These are phyloP conservation scores for Heterodera carotae DNA, from an alignment of 1,140 invertebrate species.

Conservation along the genomic window DNA sequence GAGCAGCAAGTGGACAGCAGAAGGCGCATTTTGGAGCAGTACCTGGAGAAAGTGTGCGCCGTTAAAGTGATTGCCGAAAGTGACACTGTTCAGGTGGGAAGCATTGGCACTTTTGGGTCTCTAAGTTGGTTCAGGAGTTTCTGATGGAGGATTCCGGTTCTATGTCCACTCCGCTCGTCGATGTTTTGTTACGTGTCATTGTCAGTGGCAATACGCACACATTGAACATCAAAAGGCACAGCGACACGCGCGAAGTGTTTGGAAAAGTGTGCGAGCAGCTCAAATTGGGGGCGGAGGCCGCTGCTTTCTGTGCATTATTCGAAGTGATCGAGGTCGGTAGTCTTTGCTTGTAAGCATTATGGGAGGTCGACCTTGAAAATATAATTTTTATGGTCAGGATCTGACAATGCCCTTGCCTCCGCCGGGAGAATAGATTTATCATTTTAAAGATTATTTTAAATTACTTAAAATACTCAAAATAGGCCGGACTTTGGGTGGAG, in stretches of 20 bases:
- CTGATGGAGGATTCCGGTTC: conserved; percentile 59
- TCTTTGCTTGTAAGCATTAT: too few relatives aligned
- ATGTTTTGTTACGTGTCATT: conserved; percentile 87
- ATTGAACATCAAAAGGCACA: conserved; percentile 85
- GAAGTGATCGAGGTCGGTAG: conserved; percentile 81
- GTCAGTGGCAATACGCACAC: conserved; percentile 83
- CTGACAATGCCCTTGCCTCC: too few relatives aligned
- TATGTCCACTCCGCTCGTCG: conserved; percentile 64
- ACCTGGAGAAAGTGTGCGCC: conserved; percentile 96
- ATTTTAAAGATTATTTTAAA: too few relatives aligned
- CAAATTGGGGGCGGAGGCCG: conserved; percentile 79
- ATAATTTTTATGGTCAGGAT: too few relatives aligned
- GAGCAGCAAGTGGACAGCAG: conserved; percentile 94
- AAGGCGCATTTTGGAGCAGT: conserved; percentile 89
- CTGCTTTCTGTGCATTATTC: conserved; percentile 88
- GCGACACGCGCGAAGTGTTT: conserved; percentile 87
- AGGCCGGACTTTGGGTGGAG: too few relatives aligned
- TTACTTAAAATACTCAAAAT: too few relatives aligned
- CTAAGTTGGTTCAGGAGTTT: conserved; percentile 52
- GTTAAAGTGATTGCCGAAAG: conserved; percentile 95
- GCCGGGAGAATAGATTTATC: too few relatives aligned
- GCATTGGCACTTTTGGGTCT: not conserved
- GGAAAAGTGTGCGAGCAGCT: conserved; percentile 71
- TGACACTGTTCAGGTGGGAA: conserved; percentile 83
- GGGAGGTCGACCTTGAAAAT: too few relatives aligned